A percentile compares a stretch with the other conserved stretches of the same genome.
These are phyloP conservation scores for Phthorimaea operculella DNA, from an alignment of 1,140 invertebrate species.

Conservation along the genomic window DNA sequence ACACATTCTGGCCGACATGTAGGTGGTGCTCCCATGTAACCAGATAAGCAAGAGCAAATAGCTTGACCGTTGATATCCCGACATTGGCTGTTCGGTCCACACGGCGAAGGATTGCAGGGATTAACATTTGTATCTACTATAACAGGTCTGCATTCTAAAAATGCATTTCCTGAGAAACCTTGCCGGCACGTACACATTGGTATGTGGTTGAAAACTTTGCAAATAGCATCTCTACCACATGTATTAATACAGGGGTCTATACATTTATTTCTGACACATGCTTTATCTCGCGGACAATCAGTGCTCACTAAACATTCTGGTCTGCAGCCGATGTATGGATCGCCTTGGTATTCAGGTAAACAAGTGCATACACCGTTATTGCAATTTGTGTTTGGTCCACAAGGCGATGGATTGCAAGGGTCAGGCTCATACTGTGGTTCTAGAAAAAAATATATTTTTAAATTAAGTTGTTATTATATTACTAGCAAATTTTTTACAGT, in stretches of 20 bases:
- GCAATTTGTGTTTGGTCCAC: conserved; percentile 69
- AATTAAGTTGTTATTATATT: no score
- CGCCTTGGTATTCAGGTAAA: conserved; percentile 74
- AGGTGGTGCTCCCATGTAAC: conserved; percentile 68
- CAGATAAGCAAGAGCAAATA: conserved; percentile 70
- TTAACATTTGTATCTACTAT: conserved; percentile 36
- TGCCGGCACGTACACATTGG: conserved; percentile 80
- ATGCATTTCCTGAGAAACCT: conserved; percentile 82
- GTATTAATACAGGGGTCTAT: conserved; percentile 86
- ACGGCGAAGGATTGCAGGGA: conserved; percentile 64
- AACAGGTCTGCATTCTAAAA: conserved; percentile 75
- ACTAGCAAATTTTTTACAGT: not conserved
- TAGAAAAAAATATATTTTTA: not conserved
- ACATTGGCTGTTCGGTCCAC: conserved; percentile 57
- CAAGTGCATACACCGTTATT: conserved; percentile 73
- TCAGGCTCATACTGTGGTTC: conserved; percentile 23
- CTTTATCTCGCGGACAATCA: conserved; percentile 81
- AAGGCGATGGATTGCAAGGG: conserved; percentile 52
- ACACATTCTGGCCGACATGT: conserved; percentile 71
- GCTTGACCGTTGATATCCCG: conserved; percentile 60
- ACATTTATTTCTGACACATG: conserved; percentile 85
- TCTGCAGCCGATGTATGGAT: conserved; percentile 78
- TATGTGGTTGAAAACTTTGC: conserved; percentile 83
- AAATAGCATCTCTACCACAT: conserved; percentile 83
- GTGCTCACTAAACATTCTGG: conserved; percentile 83